These are phyloP conservation scores for Microctenopoma lineatum DNA, from an alignment of 2,797 vertebrate genomes.

Conservation along the genomic window DNA sequence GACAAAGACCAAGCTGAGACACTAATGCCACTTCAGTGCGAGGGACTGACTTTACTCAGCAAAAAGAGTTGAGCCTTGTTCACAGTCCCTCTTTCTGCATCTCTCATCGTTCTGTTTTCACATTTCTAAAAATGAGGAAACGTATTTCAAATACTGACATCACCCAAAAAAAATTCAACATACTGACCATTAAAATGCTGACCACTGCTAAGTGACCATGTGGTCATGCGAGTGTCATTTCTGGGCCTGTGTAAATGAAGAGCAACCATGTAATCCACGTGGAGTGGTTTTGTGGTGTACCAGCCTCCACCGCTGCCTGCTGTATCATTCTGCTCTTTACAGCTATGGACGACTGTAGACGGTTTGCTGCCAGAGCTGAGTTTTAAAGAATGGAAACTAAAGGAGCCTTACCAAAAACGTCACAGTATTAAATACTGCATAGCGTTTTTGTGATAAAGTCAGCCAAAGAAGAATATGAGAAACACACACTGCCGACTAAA, in stretches of 20 bases:
- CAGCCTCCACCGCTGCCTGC: slow-evolving; percentile 27
- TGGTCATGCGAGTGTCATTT: slow-evolving; percentile 44
- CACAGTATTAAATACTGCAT: background rate
- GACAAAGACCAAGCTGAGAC: background rate
- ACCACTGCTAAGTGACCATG: slow-evolving; percentile 22
- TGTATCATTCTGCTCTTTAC: slow-evolving; percentile 35
- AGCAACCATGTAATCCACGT: slow-evolving; percentile 49
- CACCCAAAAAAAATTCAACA: background rate
- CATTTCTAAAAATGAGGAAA: background rate
- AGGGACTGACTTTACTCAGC: background rate
- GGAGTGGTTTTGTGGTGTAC: slow-evolving; percentile 58
- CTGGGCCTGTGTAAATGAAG: slow-evolving; percentile 19
- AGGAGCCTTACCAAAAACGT: slow-evolving; percentile 16
- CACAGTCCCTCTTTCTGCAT: background rate
- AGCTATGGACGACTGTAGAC: slow-evolving; percentile 3
- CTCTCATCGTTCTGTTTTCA: background rate
- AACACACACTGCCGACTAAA: background rate
- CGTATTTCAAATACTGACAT: no score
- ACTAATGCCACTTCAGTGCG: slow-evolving; percentile 3
- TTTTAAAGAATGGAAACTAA: background rate
- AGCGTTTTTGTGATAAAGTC: background rate
- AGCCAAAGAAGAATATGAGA: background rate
- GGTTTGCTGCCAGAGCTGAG: slow-evolving; percentile 25
- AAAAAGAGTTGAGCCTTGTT: background rate
- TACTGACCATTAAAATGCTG: slow-evolving; percentile 6